Base-by-base conservation (phyloP, 2,113 vertebrate species). In the Corythornis vintsioides region DNA sequence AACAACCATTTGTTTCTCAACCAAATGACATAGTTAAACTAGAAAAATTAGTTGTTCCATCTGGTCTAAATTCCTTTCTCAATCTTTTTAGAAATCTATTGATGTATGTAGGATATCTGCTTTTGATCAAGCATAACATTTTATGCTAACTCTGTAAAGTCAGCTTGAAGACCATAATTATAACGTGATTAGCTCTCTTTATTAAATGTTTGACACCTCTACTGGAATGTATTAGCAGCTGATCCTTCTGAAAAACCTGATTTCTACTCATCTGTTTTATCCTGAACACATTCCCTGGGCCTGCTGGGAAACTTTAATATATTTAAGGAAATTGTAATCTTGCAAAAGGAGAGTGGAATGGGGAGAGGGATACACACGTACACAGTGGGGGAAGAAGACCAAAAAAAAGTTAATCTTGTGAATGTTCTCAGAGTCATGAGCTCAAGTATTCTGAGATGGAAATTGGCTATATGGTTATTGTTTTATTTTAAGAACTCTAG, bases 151-250 rank as follows among this genome's bases (percentile, higher is more conserved):
- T 89, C 78, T 4, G 10, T 83, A 77, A 76, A 92, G 63, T 65
- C 64, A 87, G 52, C 52, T 57, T 85, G 47, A 92, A 95, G 71
- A 91, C 64, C 9, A 4, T 87, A 89, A 91, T 95, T 94, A 92
- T 79, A 85, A 89, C 16, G 29, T 91, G 72, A 96, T 91, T 74
- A 79, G 63, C 25, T 76, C 22, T 77, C 16, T 28, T 79, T n/a
- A 80, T 92, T 77, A 95, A 89, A 74, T 83, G 28, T 53, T 89
- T 94, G 87, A 93, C 82, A 88, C 84, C 71, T 93, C 60, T 87
- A 82, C 71, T 94, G 82, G 71, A 92, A 96, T 92, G 72, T 76
- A 70, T 91, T 93, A 83, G 69, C 91, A 96, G 87, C 48, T 89
- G 89, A 95, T 89, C 43, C 18, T 82, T 88, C 57, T 52, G 22